These are phyloP conservation scores for Yponomeuta plumbellus DNA, from an alignment of 2,888 invertebrate species.

Conservation along the genomic window DNA sequence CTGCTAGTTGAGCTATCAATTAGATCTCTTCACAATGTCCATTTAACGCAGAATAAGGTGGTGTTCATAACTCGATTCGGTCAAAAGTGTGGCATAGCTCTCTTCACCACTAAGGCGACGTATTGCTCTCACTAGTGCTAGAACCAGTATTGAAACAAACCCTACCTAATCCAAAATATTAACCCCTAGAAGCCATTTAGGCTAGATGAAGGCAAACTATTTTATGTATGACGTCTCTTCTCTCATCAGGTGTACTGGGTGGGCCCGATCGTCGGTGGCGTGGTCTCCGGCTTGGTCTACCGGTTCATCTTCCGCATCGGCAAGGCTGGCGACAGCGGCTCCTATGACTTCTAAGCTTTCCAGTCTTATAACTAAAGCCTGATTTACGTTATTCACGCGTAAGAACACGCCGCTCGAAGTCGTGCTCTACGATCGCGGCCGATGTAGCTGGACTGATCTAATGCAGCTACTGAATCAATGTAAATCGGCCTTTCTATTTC, in stretches of 20 bases:
- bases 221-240: neutral
- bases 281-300: slow-evolving; percentile 84
- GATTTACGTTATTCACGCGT: neutral
- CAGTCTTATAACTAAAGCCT: neutral
- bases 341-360: slow-evolving; percentile 83
- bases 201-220: neutral
- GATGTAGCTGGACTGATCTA: neutral
- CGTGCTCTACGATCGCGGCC: neutral
- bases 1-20: no score
- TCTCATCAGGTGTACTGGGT: slow-evolving; percentile 86
- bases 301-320: slow-evolving; percentile 81
- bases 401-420: neutral
- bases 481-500: neutral
- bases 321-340: slow-evolving; percentile 83
- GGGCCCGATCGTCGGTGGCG: slow-evolving; percentile 87
- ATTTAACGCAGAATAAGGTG: no score
- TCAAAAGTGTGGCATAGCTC: no score
- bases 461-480: neutral
- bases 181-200: neutral
- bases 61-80: no score
- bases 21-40: no score
- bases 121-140: no score
- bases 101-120: no score
- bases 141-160: no score
- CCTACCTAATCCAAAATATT: neutral